Evolutionary conservation across 2,888 invertebrate genomes (phyloP).

Genomic region (Mantis religiosa): DNA sequence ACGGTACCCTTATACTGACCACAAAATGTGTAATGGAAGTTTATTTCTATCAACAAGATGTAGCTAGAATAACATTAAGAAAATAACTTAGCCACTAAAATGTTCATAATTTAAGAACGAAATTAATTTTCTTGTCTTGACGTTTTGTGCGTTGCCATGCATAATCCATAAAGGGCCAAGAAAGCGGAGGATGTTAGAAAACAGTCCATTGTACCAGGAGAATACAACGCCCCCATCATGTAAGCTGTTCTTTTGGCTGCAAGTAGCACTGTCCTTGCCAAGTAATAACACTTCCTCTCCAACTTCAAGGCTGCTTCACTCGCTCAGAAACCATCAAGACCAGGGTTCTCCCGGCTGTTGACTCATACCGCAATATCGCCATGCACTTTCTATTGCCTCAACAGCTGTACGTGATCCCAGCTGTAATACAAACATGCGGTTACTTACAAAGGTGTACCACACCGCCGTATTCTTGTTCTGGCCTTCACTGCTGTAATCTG

Average conservation of each 20-base stretch:
- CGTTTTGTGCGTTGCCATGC: not conserved
- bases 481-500: too few species aligned
- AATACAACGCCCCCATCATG: not conserved
- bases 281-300: not conserved
- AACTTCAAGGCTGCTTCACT: not conserved
- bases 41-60: too few species aligned
- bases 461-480: too few species aligned
- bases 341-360: not conserved
- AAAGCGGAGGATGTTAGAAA: not conserved
- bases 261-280: not conserved
- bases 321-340: not conserved
- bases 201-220: not conserved
- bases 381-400: not conserved
- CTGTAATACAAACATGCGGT: too few species aligned
- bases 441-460: too few species aligned
- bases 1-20: too few species aligned
- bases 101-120: too few species aligned
- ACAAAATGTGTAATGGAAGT: too few species aligned
- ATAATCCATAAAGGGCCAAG: not conserved
- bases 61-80: too few species aligned
- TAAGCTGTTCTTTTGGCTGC: not conserved
- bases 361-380: not conserved
- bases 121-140: not conserved
- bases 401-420: too few species aligned
- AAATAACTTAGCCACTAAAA: too few species aligned